phyloP scores from a whole-genome alignment of 2,113 vertebrate genomes.

The Clarias magur region DNA sequence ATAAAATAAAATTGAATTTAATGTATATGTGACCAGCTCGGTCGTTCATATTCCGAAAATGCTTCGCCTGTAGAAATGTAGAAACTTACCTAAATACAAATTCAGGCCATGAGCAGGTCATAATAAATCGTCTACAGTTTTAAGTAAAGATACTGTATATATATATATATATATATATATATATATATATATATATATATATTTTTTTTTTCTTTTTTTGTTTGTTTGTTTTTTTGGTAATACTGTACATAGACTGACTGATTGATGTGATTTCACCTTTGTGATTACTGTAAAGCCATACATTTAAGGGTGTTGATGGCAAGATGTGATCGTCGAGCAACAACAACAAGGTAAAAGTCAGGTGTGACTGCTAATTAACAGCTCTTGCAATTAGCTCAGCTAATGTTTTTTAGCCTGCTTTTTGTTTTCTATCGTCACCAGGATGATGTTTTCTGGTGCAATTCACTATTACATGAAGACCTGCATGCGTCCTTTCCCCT shows the following conservation, averaged over 20 bases:
- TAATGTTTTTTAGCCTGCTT: background rate
- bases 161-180: too few relatives aligned
- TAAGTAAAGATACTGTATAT: background rate
- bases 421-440: background rate
- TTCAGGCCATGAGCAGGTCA: background rate
- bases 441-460: background rate
- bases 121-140: background rate
- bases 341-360: background rate
- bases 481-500: background rate
- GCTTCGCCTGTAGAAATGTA: too few relatives aligned
- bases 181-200: too few relatives aligned
- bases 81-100: background rate
- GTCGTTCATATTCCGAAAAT: too few relatives aligned
- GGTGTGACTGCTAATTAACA: background rate
- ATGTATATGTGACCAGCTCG: too few relatives aligned
- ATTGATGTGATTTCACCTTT: background rate
- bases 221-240: background rate
- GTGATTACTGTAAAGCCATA: background rate
- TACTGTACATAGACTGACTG: background rate
- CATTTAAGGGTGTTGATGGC: background rate
- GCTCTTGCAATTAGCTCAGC: background rate
- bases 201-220: background rate
- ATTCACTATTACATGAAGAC: background rate
- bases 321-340: background rate
- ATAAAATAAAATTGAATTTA: too few relatives aligned